Conservation (phyloP, 2,113 vertebrate genomes). For the Myotis lucifugus region DNA sequence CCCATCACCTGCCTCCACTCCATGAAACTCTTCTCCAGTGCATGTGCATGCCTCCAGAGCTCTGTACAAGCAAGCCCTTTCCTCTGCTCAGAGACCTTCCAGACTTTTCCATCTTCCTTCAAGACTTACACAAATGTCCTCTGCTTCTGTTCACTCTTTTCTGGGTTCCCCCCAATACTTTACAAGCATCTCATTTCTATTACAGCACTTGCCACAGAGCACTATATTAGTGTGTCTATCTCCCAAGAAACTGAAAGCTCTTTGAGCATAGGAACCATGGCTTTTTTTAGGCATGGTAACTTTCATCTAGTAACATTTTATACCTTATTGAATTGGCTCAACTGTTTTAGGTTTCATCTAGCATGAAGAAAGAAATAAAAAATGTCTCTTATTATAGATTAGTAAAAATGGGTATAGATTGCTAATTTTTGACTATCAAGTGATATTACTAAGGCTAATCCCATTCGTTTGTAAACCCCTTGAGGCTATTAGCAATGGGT, state of each 20-base stretch:
- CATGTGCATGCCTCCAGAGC: neutral
- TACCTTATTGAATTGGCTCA: neutral
- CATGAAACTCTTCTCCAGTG: neutral
- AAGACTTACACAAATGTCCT: neutral
- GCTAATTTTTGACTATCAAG: neutral
- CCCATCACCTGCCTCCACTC: neutral
- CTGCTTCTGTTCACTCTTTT: neutral
- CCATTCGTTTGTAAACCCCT: neutral
- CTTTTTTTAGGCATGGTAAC: neutral
- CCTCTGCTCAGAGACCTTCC: neutral
- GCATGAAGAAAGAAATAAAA: neutral
- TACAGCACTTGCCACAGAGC: neutral
- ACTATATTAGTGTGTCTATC: neutral
- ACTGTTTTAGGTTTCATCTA: constrained; percentile 16
- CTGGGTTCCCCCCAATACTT: neutral
- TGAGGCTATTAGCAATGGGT: neutral
- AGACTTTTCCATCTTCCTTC: neutral
- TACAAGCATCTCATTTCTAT: neutral
- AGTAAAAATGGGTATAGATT: neutral
- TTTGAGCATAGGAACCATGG: neutral
- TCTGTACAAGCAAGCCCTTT: neutral
- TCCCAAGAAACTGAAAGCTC: neutral
- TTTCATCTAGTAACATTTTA: constrained; percentile 1
- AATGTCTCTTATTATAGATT: neutral
- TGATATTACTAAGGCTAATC: neutral